Base-by-base conservation (phyloP, 2,888 invertebrate species). In the Macrosoma leucophasiata region DNA sequence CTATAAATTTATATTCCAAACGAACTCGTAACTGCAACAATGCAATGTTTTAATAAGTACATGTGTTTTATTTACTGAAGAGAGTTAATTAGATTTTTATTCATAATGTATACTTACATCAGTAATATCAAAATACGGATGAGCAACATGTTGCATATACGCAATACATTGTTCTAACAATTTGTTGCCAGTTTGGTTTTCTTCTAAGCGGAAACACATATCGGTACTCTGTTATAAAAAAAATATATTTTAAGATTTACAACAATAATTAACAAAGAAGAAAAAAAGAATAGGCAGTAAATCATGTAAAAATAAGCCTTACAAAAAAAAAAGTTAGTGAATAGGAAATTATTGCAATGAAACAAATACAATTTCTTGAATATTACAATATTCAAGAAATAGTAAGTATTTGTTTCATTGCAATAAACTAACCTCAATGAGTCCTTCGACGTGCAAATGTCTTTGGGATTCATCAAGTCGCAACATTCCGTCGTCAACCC, bases 61-160 rank as follows among this genome's bases (percentile, higher is more conserved):
- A 7, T 18, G 18, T 18, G 18, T 7, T 5, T 18, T 8, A 7
- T 5, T 18, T 18, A 8, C 18, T 8, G 6, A 8, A 7, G 5
- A 8, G 18, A 5, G 6, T 8, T 18, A 18, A 7, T 7, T 18
- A 18, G 18, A 8, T 18, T 8, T n/a, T n/a, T n/a, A n/a, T n/a
- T n/a, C n/a, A n/a, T n/a, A n/a, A n/a, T n/a, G n/a, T n/a, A 11
- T 25, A 60, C 67, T 67, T 55, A 78, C 78, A 36, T 68, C 55
- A 1, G 60, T 49, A 1, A 68, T 45, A 25, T 60, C 62, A 35
- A 78, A 78, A 0, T 48, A 41, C 0, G 61, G 63, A 17, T 72
- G 63, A 0, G 69, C 59, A 2, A 55, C 45, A 12, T 46, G 59
- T 24, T 77, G 73, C 40, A 75, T 48, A 29, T 52, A 67, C 0